These are phyloP conservation scores for Agapornis canus DNA, from an alignment of 2,797 vertebrate genomes.

Conservation along the genomic window DNA sequence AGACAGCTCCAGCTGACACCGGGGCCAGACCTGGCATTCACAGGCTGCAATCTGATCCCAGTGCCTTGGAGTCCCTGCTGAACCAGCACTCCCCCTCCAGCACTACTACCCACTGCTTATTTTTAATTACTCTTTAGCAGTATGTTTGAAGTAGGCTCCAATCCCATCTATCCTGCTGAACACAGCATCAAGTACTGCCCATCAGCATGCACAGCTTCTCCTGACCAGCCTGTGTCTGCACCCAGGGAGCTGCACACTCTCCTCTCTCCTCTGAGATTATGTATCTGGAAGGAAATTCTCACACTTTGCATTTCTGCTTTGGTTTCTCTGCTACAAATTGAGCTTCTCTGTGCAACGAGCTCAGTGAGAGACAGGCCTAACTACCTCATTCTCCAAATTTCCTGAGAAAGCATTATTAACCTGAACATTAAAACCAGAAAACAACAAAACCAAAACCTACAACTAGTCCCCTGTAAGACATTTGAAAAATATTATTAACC, in stretches of 20 bases:
- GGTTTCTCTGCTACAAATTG: neutral
- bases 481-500: neutral
- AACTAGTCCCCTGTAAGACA: neutral
- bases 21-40: neutral
- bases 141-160: neutral
- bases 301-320: neutral
- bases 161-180: neutral
- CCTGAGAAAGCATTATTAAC: neutral
- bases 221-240: too few species aligned
- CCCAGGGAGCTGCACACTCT: rapidly evolving
- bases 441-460: neutral
- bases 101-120: neutral
- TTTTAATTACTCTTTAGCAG: neutral
- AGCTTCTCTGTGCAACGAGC: neutral
- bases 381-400: neutral
- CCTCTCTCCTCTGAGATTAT: neutral
- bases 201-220: neutral
- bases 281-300: neutral
- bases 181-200: neutral
- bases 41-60: neutral
- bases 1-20: neutral
- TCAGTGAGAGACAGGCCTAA: neutral
- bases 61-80: neutral
- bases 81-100: neutral
- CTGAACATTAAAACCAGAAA: neutral